Evolutionary conservation across 2,113 vertebrate genomes (phyloP).

Genomic region (Otolemur garnettii): DNA sequence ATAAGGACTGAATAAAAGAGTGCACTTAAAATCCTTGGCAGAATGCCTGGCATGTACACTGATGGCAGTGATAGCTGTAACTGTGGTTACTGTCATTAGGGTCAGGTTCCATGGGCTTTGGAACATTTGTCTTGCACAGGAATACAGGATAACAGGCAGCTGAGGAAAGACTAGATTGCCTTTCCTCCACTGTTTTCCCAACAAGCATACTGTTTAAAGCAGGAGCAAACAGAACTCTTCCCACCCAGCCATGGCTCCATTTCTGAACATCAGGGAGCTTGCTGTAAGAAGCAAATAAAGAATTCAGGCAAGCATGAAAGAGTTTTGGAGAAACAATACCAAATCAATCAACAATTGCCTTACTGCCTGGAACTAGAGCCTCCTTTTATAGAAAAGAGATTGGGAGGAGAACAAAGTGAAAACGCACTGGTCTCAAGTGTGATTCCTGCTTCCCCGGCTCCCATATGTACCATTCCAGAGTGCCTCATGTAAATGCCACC

Average conservation of each 20-base stretch:
- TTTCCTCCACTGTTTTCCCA: neutral
- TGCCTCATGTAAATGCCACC: neutral
- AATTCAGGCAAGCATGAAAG: neutral
- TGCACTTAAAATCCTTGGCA: neutral
- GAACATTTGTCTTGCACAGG: neutral
- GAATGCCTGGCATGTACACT: neutral
- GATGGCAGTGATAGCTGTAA: neutral
- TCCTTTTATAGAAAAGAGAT: neutral
- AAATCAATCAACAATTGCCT: neutral
- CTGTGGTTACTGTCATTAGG: neutral
- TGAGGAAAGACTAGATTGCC: neutral
- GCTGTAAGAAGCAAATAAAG: neutral
- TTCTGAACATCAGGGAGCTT: neutral
- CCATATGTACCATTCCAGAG: neutral
- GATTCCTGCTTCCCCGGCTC: neutral
- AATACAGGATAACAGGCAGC: neutral
- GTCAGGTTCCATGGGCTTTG: neutral
- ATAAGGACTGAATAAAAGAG: conserved; percentile 22
- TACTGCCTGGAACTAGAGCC: neutral
- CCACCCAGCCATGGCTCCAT: neutral
- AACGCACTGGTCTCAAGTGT: neutral
- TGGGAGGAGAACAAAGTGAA: neutral
- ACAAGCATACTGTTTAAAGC: neutral
- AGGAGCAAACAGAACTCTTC: neutral
- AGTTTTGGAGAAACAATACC: conserved; percentile 41